phyloP scores from a whole-genome alignment of 2,113 vertebrate genomes.

The Oxyura jamaicensis region DNA sequence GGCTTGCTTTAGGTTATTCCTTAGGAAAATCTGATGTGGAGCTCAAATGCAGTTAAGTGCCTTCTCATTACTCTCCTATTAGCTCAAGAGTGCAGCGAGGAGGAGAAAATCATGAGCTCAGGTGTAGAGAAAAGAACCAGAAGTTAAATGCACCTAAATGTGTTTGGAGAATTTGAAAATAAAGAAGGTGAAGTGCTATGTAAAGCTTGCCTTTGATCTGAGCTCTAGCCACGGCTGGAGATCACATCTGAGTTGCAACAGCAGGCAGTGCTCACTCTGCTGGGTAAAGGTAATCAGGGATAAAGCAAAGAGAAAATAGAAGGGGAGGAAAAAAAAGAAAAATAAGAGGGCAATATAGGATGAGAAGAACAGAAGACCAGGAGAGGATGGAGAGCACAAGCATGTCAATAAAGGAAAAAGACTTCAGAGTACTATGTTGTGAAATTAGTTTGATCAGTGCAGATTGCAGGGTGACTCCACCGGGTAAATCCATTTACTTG shows the following conservation, averaged over 20 bases:
- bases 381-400: neutral
- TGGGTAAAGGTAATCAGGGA: neutral
- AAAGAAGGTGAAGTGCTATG: neutral
- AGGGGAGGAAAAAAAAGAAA: neutral
- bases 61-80: fast-evolving
- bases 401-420: neutral
- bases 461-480: neutral
- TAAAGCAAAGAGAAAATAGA: neutral
- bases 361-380: neutral
- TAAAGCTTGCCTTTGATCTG: neutral
- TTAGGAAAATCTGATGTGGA: neutral
- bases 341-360: neutral
- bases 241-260: neutral
- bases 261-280: neutral
- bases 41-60: neutral
- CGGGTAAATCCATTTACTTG: neutral
- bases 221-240: neutral
- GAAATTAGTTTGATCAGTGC: neutral
- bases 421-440: neutral
- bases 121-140: neutral
- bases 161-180: neutral
- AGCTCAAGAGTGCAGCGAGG: fast-evolving
- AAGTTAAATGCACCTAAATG: neutral
- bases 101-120: neutral
- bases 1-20: fast-evolving